Evolutionary conservation across 1,140 invertebrate species (phyloP), one percentile per base, ranked within the genome.

Genomic region (Drosophila kurseongensis): DNA sequence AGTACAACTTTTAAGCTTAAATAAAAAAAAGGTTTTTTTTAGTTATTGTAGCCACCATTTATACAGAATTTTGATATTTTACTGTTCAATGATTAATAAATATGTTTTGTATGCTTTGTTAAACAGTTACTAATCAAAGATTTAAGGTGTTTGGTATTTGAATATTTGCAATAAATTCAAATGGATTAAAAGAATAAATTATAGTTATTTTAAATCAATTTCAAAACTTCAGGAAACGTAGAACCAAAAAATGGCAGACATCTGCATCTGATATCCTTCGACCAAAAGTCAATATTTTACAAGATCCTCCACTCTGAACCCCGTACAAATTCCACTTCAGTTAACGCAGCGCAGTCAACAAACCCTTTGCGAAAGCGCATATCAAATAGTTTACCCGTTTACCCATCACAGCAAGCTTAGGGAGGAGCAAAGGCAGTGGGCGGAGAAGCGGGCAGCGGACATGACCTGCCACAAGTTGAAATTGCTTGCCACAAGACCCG

Each of bases 381-480:
- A 54, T 38, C 63, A 68, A 61, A 78, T 50, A 60, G 29, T 58
- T 57, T 44, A 32, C 55, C 35, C 62, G 32, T 65, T 65, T 51
- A 36, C 63, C 58, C 50, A 61, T 47, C 47, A 54, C 61, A 76
- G 78, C 73, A 58, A 44, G 51, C 74, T 63, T 42, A 32, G 50
- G 74, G 75, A 35, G 66, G 52, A 42, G 27, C 44, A 10, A 40
- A 23, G 6, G 23, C 40, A 50, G 57, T 44, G 40, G 41, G 61
- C 55, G 41, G 55, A 44, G 55, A 36, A 18, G 40, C 27, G 61
- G 32, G 38, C 50, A 57, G 45, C 65, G 75, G 75, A 78, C 75
- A 78, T 78, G 76, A 78, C 76, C 76, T 78, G 76, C 76, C 76
- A 65, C 66, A 78, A 78, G 75, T 69, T 65, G 56, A 78, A 78